Conservation (phyloP, 2,113 vertebrate species). For the Laticauda colubrina region DNA sequence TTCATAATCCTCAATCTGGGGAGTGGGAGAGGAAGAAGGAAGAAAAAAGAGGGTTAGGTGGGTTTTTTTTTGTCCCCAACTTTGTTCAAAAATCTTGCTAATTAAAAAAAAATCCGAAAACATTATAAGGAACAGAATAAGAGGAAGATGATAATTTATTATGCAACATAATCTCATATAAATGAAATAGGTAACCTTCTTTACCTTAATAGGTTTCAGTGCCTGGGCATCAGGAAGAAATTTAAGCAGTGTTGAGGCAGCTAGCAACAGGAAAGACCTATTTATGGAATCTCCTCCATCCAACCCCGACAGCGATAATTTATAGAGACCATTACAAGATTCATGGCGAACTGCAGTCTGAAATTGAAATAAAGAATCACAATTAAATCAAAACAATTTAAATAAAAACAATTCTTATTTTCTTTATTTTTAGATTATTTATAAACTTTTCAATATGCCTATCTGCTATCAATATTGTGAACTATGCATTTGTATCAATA, state of each 20-base stretch:
- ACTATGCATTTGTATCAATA: background rate
- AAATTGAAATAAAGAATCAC: conserved; percentile 37
- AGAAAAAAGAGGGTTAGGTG: conserved; percentile 36
- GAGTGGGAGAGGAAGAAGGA: background rate
- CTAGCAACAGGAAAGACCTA: conserved; percentile 93
- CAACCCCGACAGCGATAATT: conserved; percentile 92
- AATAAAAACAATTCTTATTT: background rate
- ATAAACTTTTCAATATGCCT: background rate
- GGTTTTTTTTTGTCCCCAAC: background rate
- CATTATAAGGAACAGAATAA: background rate
- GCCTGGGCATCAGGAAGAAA: conserved; percentile 98
- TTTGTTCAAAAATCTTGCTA: background rate
- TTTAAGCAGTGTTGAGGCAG: conserved; percentile 94
- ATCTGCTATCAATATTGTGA: background rate
- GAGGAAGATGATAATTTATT: background rate
- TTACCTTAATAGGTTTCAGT: conserved; percentile 88
- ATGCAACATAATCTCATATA: background rate
- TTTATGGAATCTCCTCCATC: conserved; percentile 97
- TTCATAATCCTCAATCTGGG: conserved; percentile 93
- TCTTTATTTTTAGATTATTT: background rate
- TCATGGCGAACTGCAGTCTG: conserved; percentile 95
- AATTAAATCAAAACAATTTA: background rate
- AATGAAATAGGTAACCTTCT: background rate
- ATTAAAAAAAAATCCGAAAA: background rate
- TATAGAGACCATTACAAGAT: conserved; percentile 96